Percentiles rank a stretch among this genome's conserved stretches.
Evolutionary conservation across 2,888 invertebrate species (phyloP).

Genomic region (Ormyrus pomaceus): DNA sequence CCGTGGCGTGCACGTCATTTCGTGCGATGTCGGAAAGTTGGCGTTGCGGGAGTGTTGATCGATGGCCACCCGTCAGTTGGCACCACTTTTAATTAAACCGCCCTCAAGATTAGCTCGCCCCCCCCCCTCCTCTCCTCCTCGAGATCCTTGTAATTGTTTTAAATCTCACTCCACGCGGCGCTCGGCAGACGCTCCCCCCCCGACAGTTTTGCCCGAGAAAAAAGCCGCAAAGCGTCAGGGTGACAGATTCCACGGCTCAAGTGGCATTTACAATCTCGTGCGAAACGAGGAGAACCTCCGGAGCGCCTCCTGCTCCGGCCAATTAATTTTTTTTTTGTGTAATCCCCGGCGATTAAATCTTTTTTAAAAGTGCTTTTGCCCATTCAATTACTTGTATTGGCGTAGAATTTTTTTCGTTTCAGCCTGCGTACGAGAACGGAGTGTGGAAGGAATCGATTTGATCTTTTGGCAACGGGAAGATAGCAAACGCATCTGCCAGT

Average conservation of each 20-base stretch:
- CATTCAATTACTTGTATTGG: too few species aligned
- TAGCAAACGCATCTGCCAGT: too few species aligned
- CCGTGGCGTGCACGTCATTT: slow-evolving; percentile 54
- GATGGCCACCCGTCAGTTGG: slow-evolving; percentile 76
- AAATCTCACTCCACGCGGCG: slow-evolving; percentile 70
- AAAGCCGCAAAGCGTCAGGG: slow-evolving; percentile 68
- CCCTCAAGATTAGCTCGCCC: slow-evolving; percentile 75
- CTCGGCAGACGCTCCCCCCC: slow-evolving; percentile 55
- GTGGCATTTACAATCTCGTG: slow-evolving; percentile 62
- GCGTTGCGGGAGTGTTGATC: slow-evolving; percentile 71
- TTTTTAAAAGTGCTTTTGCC: too few species aligned
- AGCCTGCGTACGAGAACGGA: too few species aligned
- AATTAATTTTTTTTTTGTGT: slow-evolving; percentile 27
- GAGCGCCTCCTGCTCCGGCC: neutral
- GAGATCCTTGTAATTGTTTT: slow-evolving; percentile 74
- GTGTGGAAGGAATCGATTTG: too few species aligned
- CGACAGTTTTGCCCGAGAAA: slow-evolving; percentile 61
- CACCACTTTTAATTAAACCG: slow-evolving; percentile 76
- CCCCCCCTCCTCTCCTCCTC: slow-evolving; percentile 59
- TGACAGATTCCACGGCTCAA: slow-evolving; percentile 72
- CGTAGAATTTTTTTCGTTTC: too few species aligned
- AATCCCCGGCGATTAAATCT: neutral
- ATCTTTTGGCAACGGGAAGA: too few species aligned
- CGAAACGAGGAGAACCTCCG: slow-evolving; percentile 4
- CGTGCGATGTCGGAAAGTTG: slow-evolving; percentile 45